These are phyloP conservation scores for Brachionus manjavacas DNA, from an alignment of 1,140 invertebrate genomes.

Conservation along the genomic window DNA sequence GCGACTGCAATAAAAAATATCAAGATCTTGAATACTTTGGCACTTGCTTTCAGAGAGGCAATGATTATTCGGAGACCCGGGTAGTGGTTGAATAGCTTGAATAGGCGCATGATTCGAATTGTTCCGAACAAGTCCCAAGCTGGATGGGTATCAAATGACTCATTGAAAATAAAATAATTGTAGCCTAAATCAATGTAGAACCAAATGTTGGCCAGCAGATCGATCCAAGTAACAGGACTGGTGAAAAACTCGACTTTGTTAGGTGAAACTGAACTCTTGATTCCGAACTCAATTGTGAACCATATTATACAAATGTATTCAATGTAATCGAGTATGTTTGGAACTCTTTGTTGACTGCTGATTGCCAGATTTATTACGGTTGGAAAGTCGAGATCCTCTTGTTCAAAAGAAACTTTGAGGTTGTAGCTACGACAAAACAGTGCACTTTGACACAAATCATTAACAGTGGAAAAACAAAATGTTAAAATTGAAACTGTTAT, in stretches of 20 bases:
- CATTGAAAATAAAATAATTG: constrained; percentile 33
- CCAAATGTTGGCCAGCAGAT: constrained; percentile 49
- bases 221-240: constrained; percentile 59
- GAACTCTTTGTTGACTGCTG: neutral
- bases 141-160: constrained; percentile 7
- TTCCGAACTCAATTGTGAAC: constrained; percentile 37
- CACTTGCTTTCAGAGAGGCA: constrained; percentile 53
- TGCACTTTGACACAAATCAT: constrained; percentile 21
- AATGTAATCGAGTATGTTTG: neutral
- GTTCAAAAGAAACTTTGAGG: neutral
- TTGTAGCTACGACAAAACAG: constrained; percentile 36
- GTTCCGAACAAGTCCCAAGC: constrained; percentile 48
- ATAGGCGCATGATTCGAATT: constrained; percentile 52
- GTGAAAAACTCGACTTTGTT: constrained; percentile 57
- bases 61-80: constrained; percentile 53
- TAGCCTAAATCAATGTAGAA: constrained; percentile 15
- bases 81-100: constrained; percentile 53
- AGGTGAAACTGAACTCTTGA: constrained; percentile 56
- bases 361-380: constrained; percentile 12
- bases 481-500: constrained; percentile 26
- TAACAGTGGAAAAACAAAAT: constrained; percentile 22
- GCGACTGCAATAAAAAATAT: constrained; percentile 92
- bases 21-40: constrained; percentile 62
- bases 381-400: neutral
- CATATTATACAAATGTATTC: constrained; percentile 16